Evolutionary conservation across 2,797 vertebrate species (phyloP).

Genomic region (Anguilla megastoma): DNA sequence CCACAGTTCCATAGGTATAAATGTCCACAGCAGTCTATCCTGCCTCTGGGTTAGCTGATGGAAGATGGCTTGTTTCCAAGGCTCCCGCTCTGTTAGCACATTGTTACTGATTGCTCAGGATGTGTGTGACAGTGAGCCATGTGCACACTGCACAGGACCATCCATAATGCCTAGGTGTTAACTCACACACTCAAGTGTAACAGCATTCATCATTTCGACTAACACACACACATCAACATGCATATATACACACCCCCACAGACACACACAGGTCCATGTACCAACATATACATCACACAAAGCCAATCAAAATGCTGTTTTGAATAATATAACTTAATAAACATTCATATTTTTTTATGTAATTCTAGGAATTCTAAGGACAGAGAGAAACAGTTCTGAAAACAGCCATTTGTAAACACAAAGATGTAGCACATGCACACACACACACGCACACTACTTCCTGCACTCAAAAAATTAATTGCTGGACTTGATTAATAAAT

Average conservation of each 20-base stretch:
- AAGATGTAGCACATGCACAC: too few species aligned
- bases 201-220: background rate
- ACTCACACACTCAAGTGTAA: background rate
- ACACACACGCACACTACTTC: too few species aligned
- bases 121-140: background rate
- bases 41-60: background rate
- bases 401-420: background rate
- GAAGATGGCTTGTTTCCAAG: background rate
- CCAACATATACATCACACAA: background rate
- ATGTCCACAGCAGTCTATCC: background rate
- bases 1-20: background rate
- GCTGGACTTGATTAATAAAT: too few species aligned
- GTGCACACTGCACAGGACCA: background rate
- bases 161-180: background rate
- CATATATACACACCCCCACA: slow-evolving; percentile 1
- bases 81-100: background rate
- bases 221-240: background rate
- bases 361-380: background rate
- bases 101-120: background rate
- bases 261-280: background rate
- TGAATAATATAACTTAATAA: background rate
- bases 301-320: background rate
- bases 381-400: background rate
- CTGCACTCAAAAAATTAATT: too few species aligned
- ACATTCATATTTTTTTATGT: background rate